These are phyloP conservation scores for Tetragonisca angustula DNA, from an alignment of 2,888 invertebrate species.

Conservation along the genomic window DNA sequence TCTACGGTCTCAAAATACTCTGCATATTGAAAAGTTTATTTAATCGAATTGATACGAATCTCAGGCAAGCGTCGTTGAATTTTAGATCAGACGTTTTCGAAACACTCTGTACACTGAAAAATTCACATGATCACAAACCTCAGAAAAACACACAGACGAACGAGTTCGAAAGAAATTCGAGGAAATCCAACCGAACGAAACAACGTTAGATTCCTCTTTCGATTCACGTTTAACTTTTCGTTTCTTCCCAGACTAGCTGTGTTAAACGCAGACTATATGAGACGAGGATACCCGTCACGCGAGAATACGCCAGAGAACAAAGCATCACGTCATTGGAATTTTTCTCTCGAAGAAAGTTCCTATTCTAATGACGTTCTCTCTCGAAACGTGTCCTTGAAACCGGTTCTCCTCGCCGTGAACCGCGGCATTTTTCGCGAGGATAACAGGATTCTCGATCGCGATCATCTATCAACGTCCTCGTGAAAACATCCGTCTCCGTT, in stretches of 20 bases:
- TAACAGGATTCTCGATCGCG: slow-evolving; percentile 16
- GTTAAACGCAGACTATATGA: neutral
- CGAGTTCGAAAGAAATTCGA: too few relatives aligned
- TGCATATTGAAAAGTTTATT: too few relatives aligned
- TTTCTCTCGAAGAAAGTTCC: slow-evolving; percentile 17
- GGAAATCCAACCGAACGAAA: too few relatives aligned
- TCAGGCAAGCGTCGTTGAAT: too few relatives aligned
- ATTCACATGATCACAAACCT: too few relatives aligned
- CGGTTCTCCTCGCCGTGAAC: slow-evolving; percentile 9
- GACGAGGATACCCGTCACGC: neutral
- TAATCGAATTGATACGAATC: too few relatives aligned
- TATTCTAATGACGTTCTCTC: slow-evolving; percentile 39
- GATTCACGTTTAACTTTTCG: too few relatives aligned
- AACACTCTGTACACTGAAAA: too few relatives aligned
- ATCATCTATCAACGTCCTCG: slow-evolving; percentile 13
- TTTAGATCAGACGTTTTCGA: too few relatives aligned
- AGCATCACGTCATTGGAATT: slow-evolving; percentile 22
- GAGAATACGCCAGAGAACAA: slow-evolving; percentile 7
- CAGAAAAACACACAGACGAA: too few relatives aligned
- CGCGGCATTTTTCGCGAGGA: slow-evolving; percentile 12
- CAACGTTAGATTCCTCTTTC: too few relatives aligned
- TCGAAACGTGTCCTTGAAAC: slow-evolving; percentile 38
- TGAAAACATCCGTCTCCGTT: slow-evolving; percentile 6
- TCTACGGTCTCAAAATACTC: too few relatives aligned
- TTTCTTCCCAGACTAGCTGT: neutral